Evolutionary conservation across 2,888 invertebrate genomes (phyloP).

Genomic region (Lottia gigantea): DNA sequence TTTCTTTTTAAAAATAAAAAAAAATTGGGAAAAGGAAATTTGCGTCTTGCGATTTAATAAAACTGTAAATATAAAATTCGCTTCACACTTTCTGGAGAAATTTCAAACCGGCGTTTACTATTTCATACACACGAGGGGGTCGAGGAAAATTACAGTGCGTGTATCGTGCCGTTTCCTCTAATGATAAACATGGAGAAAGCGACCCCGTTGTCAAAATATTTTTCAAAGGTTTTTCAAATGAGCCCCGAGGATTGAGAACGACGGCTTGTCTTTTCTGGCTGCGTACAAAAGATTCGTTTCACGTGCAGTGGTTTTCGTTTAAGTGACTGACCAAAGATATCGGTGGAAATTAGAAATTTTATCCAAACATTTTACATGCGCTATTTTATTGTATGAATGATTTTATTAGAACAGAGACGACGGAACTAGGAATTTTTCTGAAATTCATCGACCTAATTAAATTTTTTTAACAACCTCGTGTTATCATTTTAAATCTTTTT

Average conservation of each 20-base stretch:
- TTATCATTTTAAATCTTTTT: too few relatives aligned
- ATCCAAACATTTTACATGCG: slow-evolving; percentile 4
- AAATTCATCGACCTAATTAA: too few relatives aligned
- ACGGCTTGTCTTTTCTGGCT: background rate
- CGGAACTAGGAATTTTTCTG: too few relatives aligned
- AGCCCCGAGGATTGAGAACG: too few relatives aligned
- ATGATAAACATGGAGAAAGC: background rate
- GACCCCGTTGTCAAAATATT: slow-evolving; percentile 3
- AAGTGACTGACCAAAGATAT: background rate
- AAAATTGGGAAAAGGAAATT: too few relatives aligned
- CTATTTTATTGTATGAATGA: too few relatives aligned
- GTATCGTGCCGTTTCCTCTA: background rate
- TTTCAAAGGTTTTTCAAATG: background rate
- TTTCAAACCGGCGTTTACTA: background rate
- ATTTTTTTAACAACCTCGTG: too few relatives aligned
- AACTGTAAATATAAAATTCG: too few relatives aligned
- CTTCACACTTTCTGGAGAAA: too few relatives aligned
- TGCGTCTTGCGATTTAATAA: too few relatives aligned
- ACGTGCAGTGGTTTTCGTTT: background rate
- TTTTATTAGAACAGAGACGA: too few relatives aligned
- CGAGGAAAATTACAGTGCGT: background rate
- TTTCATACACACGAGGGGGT: background rate
- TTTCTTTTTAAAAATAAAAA: too few relatives aligned
- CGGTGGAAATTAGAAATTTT: slow-evolving; percentile 7
- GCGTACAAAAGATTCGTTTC: background rate